Percentiles rank a stretch among this genome's conserved stretches.
Conservation (phyloP, 2,888 invertebrate species). For the Gasteruption jaculator region DNA sequence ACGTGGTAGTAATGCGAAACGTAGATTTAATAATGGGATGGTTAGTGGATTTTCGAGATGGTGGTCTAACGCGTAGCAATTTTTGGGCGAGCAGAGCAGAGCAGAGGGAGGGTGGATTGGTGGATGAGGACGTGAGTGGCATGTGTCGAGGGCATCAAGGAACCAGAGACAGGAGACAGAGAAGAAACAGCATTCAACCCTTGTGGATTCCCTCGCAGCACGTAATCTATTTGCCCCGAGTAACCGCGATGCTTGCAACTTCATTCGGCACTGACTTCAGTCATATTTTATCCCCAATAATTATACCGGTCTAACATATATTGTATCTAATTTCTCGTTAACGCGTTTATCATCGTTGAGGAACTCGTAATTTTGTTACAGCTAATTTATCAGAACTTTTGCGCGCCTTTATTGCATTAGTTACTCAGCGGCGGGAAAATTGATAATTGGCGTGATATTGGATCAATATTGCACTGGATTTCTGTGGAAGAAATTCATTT, state of each 20-base stretch:
- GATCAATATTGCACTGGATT: too few relatives aligned
- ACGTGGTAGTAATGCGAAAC: too few relatives aligned
- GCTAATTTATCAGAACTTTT: too few relatives aligned
- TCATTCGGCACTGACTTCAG: constrained; percentile 14
- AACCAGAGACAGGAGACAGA: constrained; percentile 20
- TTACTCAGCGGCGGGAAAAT: too few relatives aligned
- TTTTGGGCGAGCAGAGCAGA: constrained; percentile 32
- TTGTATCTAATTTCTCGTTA: too few relatives aligned
- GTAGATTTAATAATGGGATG: constrained; percentile 51
- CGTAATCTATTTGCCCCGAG: constrained; percentile 52
- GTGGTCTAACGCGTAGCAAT: constrained; percentile 47
- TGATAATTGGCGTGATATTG: too few relatives aligned
- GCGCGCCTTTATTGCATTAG: too few relatives aligned
- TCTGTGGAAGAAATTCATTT: too few relatives aligned
- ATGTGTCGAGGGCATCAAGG: constrained; percentile 37
- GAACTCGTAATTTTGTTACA: too few relatives aligned
- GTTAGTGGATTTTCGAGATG: constrained; percentile 47
- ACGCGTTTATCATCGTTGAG: too few relatives aligned
- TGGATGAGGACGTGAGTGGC: constrained; percentile 50
- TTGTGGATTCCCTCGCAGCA: constrained; percentile 37
- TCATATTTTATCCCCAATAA: neutral
- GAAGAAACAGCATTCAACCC: constrained; percentile 28
- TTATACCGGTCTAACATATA: neutral
- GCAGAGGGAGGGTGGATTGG: constrained; percentile 22
- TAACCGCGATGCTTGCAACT: constrained; percentile 39